phyloP scores from a whole-genome alignment of 2,888 invertebrate genomes.

The Idaea straminata region DNA sequence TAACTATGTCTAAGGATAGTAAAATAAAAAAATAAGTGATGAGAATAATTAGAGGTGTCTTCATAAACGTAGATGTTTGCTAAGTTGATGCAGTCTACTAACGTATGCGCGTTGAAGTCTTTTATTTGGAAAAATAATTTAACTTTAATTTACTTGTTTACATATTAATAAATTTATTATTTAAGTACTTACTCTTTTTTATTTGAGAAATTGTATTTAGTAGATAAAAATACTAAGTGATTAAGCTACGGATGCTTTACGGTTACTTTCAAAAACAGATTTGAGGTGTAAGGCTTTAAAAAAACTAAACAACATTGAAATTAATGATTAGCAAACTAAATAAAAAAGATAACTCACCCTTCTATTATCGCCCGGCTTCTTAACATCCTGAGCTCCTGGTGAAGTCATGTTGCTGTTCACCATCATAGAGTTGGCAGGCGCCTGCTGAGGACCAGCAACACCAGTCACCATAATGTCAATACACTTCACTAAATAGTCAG shows the following conservation, averaged over 20 bases:
- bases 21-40: no score
- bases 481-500: slow-evolving; percentile 33
- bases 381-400: slow-evolving; percentile 42
- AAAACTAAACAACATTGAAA: slow-evolving; percentile 4
- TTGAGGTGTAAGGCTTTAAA: no score
- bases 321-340: slow-evolving; percentile 7
- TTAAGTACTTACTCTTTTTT: not conserved
- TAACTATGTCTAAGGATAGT: no score
- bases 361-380: slow-evolving; percentile 67
- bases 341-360: slow-evolving; percentile 51
- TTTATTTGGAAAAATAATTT: slow-evolving; percentile 19
- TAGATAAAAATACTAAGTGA: no score
- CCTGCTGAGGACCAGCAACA: slow-evolving; percentile 57
- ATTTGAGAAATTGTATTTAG: no score
- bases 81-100: not conserved
- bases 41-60: not conserved
- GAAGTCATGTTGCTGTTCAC: slow-evolving; percentile 48
- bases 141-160: slow-evolving; percentile 15
- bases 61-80: not conserved
- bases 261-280: no score
- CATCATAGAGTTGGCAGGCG: slow-evolving; percentile 38
- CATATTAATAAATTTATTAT: slow-evolving; percentile 4
- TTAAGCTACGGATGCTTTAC: no score
- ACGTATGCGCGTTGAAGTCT: slow-evolving; percentile 48
- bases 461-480: slow-evolving; percentile 67